A percentile compares a stretch with the other conserved stretches of the same genome.
Evolutionary conservation across 2,797 vertebrate species (phyloP).

Genomic region (Crocodylus rhombifer): DNA sequence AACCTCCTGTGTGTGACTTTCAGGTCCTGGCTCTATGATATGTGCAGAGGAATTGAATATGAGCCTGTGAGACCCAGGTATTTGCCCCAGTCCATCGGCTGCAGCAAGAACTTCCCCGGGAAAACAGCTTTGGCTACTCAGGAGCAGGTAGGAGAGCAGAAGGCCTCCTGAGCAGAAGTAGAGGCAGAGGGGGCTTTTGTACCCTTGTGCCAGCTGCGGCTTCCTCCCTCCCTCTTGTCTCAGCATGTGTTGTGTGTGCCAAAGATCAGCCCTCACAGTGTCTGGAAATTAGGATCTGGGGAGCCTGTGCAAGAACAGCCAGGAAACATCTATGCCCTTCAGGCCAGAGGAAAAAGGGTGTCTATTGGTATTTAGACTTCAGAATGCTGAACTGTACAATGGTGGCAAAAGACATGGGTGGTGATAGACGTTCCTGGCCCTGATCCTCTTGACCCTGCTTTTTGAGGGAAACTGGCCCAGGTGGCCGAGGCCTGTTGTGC

Average conservation of each 20-base stretch:
- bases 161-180: background rate
- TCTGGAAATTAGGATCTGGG: background rate
- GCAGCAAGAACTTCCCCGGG: constrained; percentile 96
- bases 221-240: background rate
- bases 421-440: no score
- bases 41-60: constrained; percentile 95
- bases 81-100: constrained; percentile 94
- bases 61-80: constrained; percentile 94
- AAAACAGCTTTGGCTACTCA: constrained; percentile 87
- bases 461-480: no score
- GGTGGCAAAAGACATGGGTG: no score
- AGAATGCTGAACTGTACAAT: background rate
- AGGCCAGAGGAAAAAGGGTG: background rate
- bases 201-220: no score
- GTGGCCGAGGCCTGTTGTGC: no score
- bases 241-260: no score
- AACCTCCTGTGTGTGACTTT: constrained; percentile 50
- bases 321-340: background rate
- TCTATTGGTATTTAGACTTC: background rate
- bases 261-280: background rate
- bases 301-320: background rate
- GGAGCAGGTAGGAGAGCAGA: constrained; percentile 84
- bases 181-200: background rate
- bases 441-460: no score
- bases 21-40: constrained; percentile 93